phyloP scores from a whole-genome alignment of 2,888 invertebrate species.

The Pollenia amentaria region DNA sequence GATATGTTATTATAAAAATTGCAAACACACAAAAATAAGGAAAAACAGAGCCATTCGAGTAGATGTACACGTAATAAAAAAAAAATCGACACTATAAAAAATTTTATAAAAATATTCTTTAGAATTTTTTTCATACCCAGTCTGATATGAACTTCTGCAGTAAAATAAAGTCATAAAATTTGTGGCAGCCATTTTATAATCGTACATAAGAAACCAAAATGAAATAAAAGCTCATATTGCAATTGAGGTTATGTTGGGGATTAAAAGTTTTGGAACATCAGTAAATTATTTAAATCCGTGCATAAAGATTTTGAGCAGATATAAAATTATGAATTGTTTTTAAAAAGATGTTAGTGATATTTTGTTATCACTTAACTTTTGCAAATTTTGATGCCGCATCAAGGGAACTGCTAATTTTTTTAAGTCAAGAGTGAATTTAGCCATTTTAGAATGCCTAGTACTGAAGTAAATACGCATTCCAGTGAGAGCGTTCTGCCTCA shows the following conservation, averaged over 20 bases:
- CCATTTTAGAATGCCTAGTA: no score
- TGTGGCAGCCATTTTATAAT: constrained; percentile 67
- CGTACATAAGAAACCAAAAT: not conserved
- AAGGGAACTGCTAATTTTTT: no score
- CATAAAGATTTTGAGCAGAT: not conserved
- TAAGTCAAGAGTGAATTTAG: no score
- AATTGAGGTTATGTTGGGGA: constrained; percentile 9
- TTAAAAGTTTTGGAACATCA: not conserved
- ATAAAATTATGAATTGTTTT: no score
- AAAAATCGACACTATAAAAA: constrained; percentile 61
- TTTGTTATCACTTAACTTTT: no score
- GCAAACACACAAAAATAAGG: constrained; percentile 62
- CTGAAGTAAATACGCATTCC: no score
- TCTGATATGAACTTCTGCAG: constrained; percentile 51
- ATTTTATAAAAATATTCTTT: constrained; percentile 35
- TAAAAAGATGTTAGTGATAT: no score
- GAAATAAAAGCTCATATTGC: not conserved
- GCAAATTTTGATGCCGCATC: no score
- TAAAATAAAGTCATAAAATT: constrained; percentile 70
- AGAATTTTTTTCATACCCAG: constrained; percentile 31
- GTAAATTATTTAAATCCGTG: not conserved
- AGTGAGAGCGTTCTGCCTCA: no score
- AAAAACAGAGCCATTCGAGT: constrained; percentile 34
- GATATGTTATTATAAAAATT: constrained; percentile 81
- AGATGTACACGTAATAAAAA: constrained; percentile 61